Evolutionary conservation across 2,888 invertebrate species (phyloP).

Genomic region (Ectropis crepuscularia): DNA sequence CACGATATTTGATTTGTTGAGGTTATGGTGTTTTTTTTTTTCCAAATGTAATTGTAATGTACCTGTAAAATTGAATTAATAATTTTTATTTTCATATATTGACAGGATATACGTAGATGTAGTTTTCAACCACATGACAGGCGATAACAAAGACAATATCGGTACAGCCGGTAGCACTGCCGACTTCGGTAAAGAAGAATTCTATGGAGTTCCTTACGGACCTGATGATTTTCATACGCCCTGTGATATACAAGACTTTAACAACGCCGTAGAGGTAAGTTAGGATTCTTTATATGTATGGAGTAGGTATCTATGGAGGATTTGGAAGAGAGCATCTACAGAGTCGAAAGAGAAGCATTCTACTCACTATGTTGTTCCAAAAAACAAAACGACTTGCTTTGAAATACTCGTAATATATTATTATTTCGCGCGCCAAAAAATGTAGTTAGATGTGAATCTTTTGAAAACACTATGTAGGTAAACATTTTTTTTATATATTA

Average conservation of each 20-base stretch:
- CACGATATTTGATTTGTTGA: too few species aligned
- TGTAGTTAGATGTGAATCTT: too few species aligned
- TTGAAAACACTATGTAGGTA: too few species aligned
- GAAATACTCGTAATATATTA: too few species aligned
- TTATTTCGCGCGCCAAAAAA: too few species aligned
- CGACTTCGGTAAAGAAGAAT: slow-evolving; percentile 71
- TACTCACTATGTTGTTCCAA: too few species aligned
- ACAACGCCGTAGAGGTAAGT: slow-evolving; percentile 80
- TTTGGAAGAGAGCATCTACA: too few species aligned
- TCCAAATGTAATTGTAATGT: too few species aligned
- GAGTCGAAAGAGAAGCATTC: too few species aligned
- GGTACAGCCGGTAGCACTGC: slow-evolving; percentile 86
- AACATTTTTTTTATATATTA: too few species aligned
- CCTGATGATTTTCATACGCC: slow-evolving; percentile 83
- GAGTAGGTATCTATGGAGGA: background rate
- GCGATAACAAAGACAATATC: slow-evolving; percentile 66
- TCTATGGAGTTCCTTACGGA: slow-evolving; percentile 84
- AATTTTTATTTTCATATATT: slow-evolving; percentile 14
- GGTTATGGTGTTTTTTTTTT: too few species aligned
- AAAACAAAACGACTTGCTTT: too few species aligned
- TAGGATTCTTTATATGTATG: slow-evolving; percentile 40
- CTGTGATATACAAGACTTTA: slow-evolving; percentile 75
- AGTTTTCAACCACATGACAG: slow-evolving; percentile 92
- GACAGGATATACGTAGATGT: slow-evolving; percentile 89
- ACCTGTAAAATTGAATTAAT: slow-evolving; percentile 7